These are phyloP conservation scores for Taeniopygia guttata DNA, from an alignment of 2,797 vertebrate species.

Conservation along the genomic window DNA sequence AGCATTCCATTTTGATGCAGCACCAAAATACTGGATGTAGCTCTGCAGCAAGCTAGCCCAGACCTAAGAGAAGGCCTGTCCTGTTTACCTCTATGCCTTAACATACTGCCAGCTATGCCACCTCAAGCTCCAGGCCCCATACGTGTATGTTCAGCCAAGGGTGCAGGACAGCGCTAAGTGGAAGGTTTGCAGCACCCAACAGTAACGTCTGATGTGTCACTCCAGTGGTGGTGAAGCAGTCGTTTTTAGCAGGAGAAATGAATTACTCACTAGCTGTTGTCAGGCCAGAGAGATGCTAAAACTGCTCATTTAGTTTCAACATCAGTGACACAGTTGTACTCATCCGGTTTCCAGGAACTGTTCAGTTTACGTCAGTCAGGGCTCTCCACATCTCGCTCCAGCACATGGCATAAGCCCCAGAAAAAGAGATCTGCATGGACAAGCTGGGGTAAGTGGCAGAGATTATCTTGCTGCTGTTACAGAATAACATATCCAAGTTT, in stretches of 20 bases:
- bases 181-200: neutral
- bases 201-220: neutral
- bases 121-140: neutral
- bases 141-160: fast-evolving
- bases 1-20: neutral
- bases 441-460: neutral
- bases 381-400: neutral
- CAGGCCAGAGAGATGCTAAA: neutral
- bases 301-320: constrained; percentile 19
- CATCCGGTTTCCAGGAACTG: constrained; percentile 33
- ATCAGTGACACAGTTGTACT: constrained; percentile 20
- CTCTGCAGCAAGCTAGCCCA: neutral
- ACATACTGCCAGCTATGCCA: neutral
- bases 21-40: neutral
- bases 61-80: neutral
- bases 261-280: neutral
- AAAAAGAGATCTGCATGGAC: neutral
- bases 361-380: neutral
- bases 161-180: neutral
- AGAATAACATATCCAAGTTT: neutral
- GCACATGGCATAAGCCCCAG: neutral
- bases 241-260: neutral
- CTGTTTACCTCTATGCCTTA: neutral
- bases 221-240: neutral
- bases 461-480: neutral